Conservation (phyloP, 2,797 vertebrate genomes). For the Notolabrus celidotus region DNA sequence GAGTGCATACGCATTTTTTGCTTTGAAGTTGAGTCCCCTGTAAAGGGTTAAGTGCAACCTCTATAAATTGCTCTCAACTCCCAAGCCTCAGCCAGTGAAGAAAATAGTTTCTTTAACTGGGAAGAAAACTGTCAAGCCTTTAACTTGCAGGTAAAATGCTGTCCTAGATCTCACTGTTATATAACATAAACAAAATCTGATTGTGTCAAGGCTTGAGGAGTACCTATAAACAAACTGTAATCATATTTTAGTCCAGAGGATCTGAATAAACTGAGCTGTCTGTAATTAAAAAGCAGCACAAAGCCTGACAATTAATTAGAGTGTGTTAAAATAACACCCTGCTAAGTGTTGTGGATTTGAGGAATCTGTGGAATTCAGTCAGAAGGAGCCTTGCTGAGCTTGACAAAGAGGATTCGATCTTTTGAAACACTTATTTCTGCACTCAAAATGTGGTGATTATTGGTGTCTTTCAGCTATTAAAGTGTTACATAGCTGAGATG, state of each 20-base stretch:
- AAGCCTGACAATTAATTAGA: conserved; percentile 31
- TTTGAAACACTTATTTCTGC: conserved; percentile 36
- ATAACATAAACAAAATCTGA: conserved; percentile 15
- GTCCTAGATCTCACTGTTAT: conserved; percentile 13
- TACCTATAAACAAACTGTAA: conserved; percentile 1
- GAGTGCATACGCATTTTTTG: neutral
- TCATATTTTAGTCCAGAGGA: conserved; percentile 5
- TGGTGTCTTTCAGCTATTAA: neutral
- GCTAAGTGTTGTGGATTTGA: conserved; percentile 42
- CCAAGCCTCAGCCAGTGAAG: neutral
- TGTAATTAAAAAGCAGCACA: conserved; percentile 34
- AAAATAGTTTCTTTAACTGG: conserved; percentile 26
- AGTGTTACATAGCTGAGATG: neutral
- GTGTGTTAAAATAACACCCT: conserved; percentile 56
- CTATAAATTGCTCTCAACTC: conserved; percentile 12
- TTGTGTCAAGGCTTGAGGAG: conserved; percentile 15
- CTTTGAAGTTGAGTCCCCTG: conserved; percentile 24
- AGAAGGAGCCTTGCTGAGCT: conserved; percentile 32
- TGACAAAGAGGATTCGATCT: conserved; percentile 8
- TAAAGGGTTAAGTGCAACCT: conserved; percentile 20
- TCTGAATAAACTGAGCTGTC: conserved; percentile 36
- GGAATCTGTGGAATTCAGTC: conserved; percentile 31
- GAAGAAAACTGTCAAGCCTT: neutral
- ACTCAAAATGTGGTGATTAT: conserved; percentile 2
- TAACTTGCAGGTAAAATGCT: conserved; percentile 7